Evolutionary conservation across 2,797 vertebrate genomes (phyloP).

Genomic region (Poecilia picta): DNA sequence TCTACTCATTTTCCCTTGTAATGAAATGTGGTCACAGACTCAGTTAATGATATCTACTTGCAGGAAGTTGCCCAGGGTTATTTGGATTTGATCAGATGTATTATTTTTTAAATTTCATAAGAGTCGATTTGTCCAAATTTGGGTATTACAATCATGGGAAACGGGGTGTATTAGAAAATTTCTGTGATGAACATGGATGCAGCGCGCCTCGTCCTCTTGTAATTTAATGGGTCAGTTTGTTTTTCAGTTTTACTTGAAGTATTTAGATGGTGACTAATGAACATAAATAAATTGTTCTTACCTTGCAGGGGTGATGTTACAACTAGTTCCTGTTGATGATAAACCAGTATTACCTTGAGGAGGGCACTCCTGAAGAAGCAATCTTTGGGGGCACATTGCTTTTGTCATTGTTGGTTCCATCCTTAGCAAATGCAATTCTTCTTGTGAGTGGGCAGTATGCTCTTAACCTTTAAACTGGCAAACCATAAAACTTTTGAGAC

Average conservation of each 20-base stretch:
- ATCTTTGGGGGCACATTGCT: not conserved
- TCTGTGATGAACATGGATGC: not conserved
- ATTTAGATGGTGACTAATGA: not conserved
- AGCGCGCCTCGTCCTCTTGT: not conserved
- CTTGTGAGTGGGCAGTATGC: not conserved
- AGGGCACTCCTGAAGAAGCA: not conserved
- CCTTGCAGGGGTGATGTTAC: not conserved
- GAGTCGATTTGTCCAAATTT: not conserved
- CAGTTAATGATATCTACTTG: not conserved
- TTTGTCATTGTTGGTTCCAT: not conserved
- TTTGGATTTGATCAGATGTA: not conserved
- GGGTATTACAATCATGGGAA: not conserved
- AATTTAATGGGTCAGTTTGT: not conserved
- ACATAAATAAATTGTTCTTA: not conserved
- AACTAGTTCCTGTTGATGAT: not conserved
- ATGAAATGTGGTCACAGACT: not conserved
- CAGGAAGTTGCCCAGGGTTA: not conserved
- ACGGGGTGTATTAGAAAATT: not conserved
- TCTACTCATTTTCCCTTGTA: not conserved
- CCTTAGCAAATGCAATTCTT: not conserved
- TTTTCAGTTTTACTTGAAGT: not conserved
- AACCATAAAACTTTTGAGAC: not conserved
- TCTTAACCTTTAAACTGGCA: not conserved
- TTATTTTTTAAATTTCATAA: not conserved
- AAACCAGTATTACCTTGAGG: not conserved